Conservation (phyloP, 37 sponge, comb jelly and placozoan genomes). For the Bolinopsis microptera region DNA sequence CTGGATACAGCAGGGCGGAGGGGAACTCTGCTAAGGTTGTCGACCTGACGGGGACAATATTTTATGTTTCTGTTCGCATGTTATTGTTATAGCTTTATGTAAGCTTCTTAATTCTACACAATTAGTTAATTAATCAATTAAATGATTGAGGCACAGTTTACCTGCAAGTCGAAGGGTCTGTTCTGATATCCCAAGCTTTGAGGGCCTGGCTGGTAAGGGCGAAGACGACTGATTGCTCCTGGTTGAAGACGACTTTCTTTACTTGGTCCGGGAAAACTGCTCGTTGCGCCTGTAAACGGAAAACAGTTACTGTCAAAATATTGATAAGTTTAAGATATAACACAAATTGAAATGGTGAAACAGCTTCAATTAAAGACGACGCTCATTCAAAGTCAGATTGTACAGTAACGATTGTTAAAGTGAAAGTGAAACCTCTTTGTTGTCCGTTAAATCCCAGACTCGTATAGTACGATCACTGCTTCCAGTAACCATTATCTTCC, state of each 20-base stretch:
- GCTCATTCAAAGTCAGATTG: too few species aligned
- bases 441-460: conserved; percentile 41
- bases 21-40: conserved; percentile 45
- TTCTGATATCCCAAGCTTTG: conserved; percentile 63
- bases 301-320: neutral
- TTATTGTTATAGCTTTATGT: too few species aligned
- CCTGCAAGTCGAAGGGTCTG: conserved; percentile 32
- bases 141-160: neutral
- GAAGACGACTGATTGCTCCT: conserved; percentile 1
- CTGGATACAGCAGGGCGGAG: conserved; percentile 54
- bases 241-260: conserved; percentile 38
- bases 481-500: conserved; percentile 49
- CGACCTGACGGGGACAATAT: neutral
- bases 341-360: too few species aligned
- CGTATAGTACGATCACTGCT: conserved; percentile 38
- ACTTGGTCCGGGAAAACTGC: conserved; percentile 32
- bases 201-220: conserved; percentile 39
- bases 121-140: too few species aligned
- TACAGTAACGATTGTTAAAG: too few species aligned
- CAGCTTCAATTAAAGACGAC: too few species aligned
- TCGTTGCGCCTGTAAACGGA: neutral
- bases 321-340: too few species aligned
- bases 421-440: conserved; percentile 44
- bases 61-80: too few species aligned
- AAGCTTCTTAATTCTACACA: too few species aligned